Evolutionary conservation across 2,797 vertebrate genomes (phyloP).

Genomic region (Falco concolor): DNA sequence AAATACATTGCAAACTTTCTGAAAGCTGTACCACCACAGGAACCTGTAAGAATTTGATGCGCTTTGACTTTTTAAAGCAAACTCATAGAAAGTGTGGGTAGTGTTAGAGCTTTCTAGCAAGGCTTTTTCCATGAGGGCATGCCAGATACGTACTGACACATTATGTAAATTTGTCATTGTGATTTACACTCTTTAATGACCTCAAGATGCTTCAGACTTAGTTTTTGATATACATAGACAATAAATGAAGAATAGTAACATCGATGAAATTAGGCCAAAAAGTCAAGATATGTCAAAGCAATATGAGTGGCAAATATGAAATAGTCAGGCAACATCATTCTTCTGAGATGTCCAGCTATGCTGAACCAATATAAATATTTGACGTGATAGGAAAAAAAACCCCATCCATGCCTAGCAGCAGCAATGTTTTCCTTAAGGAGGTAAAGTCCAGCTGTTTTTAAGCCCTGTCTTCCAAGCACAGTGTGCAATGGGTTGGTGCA

Average conservation of each 20-base stretch:
- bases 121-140: neutral
- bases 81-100: neutral
- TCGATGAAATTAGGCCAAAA: constrained; percentile 42
- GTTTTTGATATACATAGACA: neutral
- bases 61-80: neutral
- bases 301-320: constrained; percentile 1
- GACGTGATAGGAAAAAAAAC: neutral
- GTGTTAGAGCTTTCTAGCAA: neutral
- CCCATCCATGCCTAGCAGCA: neutral
- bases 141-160: neutral
- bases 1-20: neutral
- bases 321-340: constrained; percentile 1
- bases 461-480: neutral
- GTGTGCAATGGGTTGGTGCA: accelerated
- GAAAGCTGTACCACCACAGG: neutral
- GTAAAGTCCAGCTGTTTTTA: neutral
- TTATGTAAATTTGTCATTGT: constrained; percentile 26
- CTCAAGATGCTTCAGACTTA: constrained; percentile 23
- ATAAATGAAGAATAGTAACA: neutral
- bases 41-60: neutral
- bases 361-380: neutral
- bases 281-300: constrained; percentile 32
- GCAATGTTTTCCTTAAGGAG: neutral
- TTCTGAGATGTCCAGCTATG: neutral
- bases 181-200: constrained; percentile 43